phyloP scores from a whole-genome alignment of 2,888 invertebrate species.

The Amblyteles armatorius region DNA sequence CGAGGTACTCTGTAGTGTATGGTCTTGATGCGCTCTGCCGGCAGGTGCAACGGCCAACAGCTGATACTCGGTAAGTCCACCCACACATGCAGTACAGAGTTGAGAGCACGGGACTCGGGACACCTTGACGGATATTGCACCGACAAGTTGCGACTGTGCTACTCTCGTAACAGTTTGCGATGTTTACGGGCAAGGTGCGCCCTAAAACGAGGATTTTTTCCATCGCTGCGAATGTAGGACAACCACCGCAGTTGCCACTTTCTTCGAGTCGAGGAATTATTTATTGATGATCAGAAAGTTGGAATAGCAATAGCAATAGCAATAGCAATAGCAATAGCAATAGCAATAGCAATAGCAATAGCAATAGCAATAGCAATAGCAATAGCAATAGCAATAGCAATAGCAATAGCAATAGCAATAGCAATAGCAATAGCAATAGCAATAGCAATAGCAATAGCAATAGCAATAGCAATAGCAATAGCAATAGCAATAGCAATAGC shows the following conservation, averaged over 20 bases:
- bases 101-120: constrained; percentile 36
- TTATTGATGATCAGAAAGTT: background rate
- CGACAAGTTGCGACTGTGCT: constrained; percentile 14
- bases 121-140: constrained; percentile 62
- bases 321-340: no score
- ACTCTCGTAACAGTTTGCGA: constrained; percentile 19
- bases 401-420: no score
- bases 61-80: constrained; percentile 77
- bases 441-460: no score
- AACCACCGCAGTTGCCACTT: background rate
- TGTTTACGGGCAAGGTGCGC: constrained; percentile 39
- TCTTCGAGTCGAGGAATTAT: background rate
- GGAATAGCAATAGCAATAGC: no score
- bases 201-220: constrained; percentile 10
- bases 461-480: no score
- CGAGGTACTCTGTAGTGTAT: constrained; percentile 47
- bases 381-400: no score
- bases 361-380: no score
- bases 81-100: constrained; percentile 74
- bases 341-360: no score
- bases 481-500: no score
- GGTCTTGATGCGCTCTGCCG: constrained; percentile 46
- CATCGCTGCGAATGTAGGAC: constrained; percentile 2
- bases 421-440: no score
- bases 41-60: constrained; percentile 79